phyloP scores from a whole-genome alignment of 2,113 vertebrate species.

The Elaphurus davidianus region DNA sequence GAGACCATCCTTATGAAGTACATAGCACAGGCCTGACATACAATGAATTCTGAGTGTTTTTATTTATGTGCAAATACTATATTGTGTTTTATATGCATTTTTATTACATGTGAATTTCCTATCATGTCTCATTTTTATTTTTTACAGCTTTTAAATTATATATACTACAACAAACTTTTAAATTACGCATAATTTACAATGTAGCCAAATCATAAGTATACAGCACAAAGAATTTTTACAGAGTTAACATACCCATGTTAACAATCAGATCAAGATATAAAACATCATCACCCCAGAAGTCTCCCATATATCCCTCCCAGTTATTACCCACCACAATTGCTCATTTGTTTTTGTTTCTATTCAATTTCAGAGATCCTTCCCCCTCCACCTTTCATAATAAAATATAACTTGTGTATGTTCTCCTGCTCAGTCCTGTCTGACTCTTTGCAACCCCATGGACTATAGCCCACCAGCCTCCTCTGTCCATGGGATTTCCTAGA shows the following conservation, averaged over 20 bases:
- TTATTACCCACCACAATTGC: background rate
- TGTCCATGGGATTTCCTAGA: background rate
- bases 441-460: background rate
- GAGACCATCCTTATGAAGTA: background rate
- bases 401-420: background rate
- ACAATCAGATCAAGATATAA: background rate
- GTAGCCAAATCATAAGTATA: background rate
- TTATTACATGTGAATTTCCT: background rate
- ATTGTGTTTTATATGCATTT: constrained; percentile 13
- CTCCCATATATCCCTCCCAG: background rate
- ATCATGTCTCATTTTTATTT: background rate
- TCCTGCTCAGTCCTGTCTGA: background rate
- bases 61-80: background rate
- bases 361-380: background rate
- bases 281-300: background rate
- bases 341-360: constrained; percentile 15
- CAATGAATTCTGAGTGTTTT: background rate
- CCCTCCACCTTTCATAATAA: background rate
- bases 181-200: background rate
- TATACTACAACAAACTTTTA: background rate
- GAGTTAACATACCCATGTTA: background rate
- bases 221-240: background rate
- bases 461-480: background rate
- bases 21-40: background rate
- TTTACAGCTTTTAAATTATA: constrained; percentile 11